Evolutionary conservation across 2,888 invertebrate genomes (phyloP).

Genomic region (Eupeodes luniger): DNA sequence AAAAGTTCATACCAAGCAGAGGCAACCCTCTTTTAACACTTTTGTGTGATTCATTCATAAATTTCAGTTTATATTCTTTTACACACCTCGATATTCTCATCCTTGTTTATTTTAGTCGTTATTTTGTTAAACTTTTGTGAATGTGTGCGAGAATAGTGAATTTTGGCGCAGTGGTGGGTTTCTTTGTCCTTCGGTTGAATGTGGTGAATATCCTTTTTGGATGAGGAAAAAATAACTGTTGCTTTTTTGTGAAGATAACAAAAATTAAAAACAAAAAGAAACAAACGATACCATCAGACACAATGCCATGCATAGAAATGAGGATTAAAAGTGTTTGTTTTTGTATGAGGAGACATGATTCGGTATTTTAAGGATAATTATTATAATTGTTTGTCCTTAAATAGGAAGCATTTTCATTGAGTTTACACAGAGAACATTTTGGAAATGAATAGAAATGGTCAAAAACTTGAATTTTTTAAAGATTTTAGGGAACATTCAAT

Average conservation of each 20-base stretch:
- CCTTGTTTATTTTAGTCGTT: background rate
- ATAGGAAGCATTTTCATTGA: too few species aligned
- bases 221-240: slow-evolving; percentile 19
- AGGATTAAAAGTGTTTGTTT: background rate
- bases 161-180: slow-evolving; percentile 62
- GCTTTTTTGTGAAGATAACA: background rate
- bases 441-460: too few species aligned
- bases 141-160: slow-evolving; percentile 28
- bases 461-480: too few species aligned
- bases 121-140: background rate
- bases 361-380: background rate
- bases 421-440: too few species aligned
- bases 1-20: background rate
- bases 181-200: background rate
- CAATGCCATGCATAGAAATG: background rate
- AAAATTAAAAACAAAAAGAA: background rate
- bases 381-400: too few species aligned
- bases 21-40: background rate
- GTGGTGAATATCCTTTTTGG: slow-evolving; percentile 61
- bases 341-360: too few species aligned
- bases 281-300: background rate
- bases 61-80: slow-evolving; percentile 7
- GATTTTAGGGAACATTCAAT: too few species aligned
- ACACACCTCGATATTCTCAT: background rate
- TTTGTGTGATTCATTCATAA: slow-evolving; percentile 64